A percentile compares a stretch with the other conserved stretches of the same genome.
These are phyloP conservation scores for Rotaria sp. DNA, from an alignment of 2,888 invertebrate species.

Conservation along the genomic window DNA sequence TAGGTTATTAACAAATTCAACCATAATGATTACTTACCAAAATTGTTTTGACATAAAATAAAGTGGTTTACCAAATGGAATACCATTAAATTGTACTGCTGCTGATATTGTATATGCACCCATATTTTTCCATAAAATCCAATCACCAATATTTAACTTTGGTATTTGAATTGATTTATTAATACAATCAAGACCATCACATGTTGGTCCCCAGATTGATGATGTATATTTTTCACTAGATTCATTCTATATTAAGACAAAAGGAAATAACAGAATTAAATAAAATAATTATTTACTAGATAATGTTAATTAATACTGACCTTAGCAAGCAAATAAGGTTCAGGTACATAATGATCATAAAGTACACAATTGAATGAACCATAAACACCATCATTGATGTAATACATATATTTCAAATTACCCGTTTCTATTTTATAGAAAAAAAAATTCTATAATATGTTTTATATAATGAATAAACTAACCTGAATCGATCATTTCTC, in stretches of 20 bases:
- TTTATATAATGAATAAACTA: neutral
- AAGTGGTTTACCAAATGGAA: constrained; percentile 47
- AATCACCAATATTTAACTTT: constrained; percentile 72
- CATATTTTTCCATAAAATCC: constrained; percentile 87
- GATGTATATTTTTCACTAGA: constrained; percentile 9
- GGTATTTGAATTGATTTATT: constrained; percentile 66
- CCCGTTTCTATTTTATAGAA: constrained; percentile 26
- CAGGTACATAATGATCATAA: constrained; percentile 79
- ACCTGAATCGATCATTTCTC: constrained; percentile 56
- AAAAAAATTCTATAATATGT: neutral
- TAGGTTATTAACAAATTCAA: neutral
- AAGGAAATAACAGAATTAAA: too few species aligned
- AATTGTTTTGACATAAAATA: constrained; percentile 6
- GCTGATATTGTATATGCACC: constrained; percentile 83
- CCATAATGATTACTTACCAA: neutral
- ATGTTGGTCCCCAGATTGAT: constrained; percentile 86
- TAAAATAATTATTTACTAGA: too few species aligned
- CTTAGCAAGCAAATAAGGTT: constrained; percentile 62
- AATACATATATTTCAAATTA: constrained; percentile 70
- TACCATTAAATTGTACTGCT: constrained; percentile 84
- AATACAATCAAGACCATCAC: constrained; percentile 80
- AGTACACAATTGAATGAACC: constrained; percentile 94
- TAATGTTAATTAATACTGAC: neutral
- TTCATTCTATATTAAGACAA: neutral
- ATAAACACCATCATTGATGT: constrained; percentile 96